A percentile compares a stretch with the other conserved stretches of the same genome.
Conservation (phyloP, 1,140 invertebrate genomes). For the Drosophila pectinifera region DNA sequence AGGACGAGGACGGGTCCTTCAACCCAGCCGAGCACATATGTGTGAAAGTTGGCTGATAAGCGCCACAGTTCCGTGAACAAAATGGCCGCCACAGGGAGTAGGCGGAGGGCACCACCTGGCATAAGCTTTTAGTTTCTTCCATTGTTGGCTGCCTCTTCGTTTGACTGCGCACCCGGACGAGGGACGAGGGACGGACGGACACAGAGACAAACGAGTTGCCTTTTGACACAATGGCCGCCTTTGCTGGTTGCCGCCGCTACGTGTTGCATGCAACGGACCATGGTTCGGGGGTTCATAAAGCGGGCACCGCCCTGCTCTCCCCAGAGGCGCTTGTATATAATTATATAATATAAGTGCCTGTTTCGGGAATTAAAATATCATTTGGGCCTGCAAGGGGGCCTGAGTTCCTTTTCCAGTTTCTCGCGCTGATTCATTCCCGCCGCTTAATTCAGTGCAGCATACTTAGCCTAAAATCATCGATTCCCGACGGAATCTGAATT, state of each 20-base stretch:
- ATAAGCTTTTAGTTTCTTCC: conserved; percentile 48
- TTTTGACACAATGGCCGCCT: conserved; percentile 27
- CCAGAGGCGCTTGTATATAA: conserved; percentile 50
- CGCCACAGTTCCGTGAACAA: conserved; percentile 20
- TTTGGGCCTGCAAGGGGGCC: conserved; percentile 14
- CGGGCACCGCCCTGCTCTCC: conserved; percentile 6
- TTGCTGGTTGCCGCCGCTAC: conserved; percentile 44
- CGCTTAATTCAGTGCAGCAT: conserved; percentile 38
- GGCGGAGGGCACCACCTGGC: conserved; percentile 25
- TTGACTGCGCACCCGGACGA: too few species aligned
- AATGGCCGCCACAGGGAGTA: conserved; percentile 25
- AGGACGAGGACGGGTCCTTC: conserved; percentile 12
- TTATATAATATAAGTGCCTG: conserved; percentile 61
- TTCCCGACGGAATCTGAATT: conserved; percentile 44
- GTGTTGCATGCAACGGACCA: conserved; percentile 65
- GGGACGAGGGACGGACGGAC: too few species aligned
- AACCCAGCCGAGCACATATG: conserved; percentile 33
- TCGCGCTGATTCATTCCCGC: conserved; percentile 26
- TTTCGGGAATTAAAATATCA: conserved; percentile 52
- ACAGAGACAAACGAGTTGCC: conserved; percentile 28
- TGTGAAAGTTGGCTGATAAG: conserved; percentile 51
- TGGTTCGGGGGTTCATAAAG: conserved; percentile 17
- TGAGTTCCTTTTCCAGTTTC: conserved; percentile 8
- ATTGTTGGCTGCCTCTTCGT: conserved; percentile 11
- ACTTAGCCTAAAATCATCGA: conserved; percentile 56